Evolutionary conservation across 37 sponge, comb jelly and placozoan species (phyloP).

Genomic region (Chondrosia reniformis): DNA sequence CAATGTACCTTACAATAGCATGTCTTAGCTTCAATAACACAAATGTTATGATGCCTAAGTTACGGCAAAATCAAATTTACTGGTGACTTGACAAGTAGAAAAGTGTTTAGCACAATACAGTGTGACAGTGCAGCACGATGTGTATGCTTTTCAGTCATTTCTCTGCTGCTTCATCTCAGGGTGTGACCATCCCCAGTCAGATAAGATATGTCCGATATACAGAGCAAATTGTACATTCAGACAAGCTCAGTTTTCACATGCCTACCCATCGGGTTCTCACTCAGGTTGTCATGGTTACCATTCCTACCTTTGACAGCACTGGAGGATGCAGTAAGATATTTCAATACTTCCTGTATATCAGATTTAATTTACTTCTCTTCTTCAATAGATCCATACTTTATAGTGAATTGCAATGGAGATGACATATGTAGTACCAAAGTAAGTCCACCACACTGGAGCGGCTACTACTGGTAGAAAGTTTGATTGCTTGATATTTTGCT

Average conservation of each 20-base stretch:
- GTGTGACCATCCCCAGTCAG: conserved; percentile 47
- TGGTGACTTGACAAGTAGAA: neutral
- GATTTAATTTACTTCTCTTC: neutral
- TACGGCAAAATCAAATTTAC: neutral
- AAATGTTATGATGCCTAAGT: too few relatives aligned
- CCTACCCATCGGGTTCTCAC: conserved; percentile 1
- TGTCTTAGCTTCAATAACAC: too few relatives aligned
- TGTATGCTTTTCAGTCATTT: too few relatives aligned
- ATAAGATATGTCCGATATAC: conserved; percentile 29
- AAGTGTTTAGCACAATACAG: too few relatives aligned
- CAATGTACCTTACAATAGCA: too few relatives aligned
- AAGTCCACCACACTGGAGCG: neutral
- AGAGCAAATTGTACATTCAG: conserved; percentile 7
- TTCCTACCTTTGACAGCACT: conserved; percentile 31
- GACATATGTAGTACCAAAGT: conserved; percentile 25
- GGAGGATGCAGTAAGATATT: conserved; percentile 45
- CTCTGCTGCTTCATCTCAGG: conserved; percentile 8
- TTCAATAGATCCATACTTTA: conserved; percentile 32
- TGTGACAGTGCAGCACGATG: neutral
- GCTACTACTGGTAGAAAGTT: neutral
- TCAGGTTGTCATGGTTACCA: conserved; percentile 31
- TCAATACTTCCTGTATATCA: neutral
- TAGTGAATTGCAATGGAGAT: conserved; percentile 27
- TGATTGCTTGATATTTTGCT: neutral
- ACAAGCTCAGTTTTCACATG: neutral